Evolutionary conservation across 2,113 vertebrate genomes (phyloP).

Genomic region (Passerina amoena): DNA sequence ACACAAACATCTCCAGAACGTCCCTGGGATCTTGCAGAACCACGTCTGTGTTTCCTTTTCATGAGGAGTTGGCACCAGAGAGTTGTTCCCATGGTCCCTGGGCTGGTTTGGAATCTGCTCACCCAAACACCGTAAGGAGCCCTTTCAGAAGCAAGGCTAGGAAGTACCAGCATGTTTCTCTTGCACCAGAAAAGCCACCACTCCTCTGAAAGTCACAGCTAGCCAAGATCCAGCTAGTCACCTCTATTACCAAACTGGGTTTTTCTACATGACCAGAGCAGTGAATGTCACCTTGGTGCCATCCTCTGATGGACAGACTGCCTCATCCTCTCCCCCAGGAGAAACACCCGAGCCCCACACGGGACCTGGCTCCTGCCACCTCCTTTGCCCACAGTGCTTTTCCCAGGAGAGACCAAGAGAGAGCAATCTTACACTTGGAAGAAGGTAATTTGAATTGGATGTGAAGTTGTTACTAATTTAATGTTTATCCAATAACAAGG

Average conservation of each 20-base stretch:
- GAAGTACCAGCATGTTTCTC: background rate
- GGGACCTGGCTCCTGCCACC: background rate
- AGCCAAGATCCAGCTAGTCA: background rate
- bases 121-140: background rate
- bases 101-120: background rate
- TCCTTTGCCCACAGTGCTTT: background rate
- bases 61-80: background rate
- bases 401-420: background rate
- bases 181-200: background rate
- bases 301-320: background rate
- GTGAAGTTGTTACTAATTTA: slow-evolving; percentile 71
- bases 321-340: background rate
- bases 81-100: background rate
- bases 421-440: background rate
- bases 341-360: fast-evolving
- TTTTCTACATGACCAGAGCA: background rate
- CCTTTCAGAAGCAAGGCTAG: background rate
- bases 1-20: background rate
- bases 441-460: slow-evolving; percentile 62
- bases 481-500: slow-evolving; percentile 73
- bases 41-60: background rate
- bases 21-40: background rate
- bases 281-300: background rate
- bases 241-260: background rate
- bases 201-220: background rate